A percentile compares a stretch with the other conserved stretches of the same genome.
These are phyloP conservation scores for Xanthia icteritia DNA, from an alignment of 2,888 invertebrate genomes.

Conservation along the genomic window DNA sequence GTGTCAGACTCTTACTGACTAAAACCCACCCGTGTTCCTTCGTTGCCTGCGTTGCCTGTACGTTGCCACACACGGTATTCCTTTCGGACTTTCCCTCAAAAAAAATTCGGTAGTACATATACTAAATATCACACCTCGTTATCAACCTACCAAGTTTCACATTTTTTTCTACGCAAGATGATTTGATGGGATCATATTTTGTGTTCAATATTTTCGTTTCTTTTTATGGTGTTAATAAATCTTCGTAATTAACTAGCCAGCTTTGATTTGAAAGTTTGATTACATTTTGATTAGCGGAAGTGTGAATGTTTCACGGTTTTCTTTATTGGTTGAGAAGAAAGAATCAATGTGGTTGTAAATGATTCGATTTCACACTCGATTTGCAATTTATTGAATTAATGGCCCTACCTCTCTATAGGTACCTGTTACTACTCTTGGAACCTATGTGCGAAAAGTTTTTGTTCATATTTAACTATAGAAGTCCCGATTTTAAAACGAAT, in stretches of 20 bases:
- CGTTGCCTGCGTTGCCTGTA: too few species aligned
- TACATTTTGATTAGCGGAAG: slow-evolving; percentile 55
- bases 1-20: too few species aligned
- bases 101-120: too few species aligned
- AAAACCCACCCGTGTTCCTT: too few species aligned
- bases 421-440: not conserved
- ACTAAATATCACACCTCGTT: slow-evolving; percentile 20
- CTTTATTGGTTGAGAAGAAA: slow-evolving; percentile 38
- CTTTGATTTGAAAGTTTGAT: slow-evolving; percentile 55
- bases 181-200: slow-evolving; percentile 43
- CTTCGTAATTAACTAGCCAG: slow-evolving; percentile 46
- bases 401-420: not conserved
- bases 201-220: slow-evolving; percentile 46
- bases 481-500: not conserved
- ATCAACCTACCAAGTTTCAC: not conserved
- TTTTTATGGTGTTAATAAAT: slow-evolving; percentile 58
- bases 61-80: too few species aligned
- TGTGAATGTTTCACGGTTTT: slow-evolving; percentile 54
- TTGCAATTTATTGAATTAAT: slow-evolving; percentile 9
- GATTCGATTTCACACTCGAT: slow-evolving; percentile 25
- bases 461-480: not conserved
- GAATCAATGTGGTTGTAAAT: slow-evolving; percentile 15
- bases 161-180: not conserved
- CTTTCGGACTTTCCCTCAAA: too few species aligned
- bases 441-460: not conserved